Base-by-base conservation (phyloP, 2,113 vertebrate species). In the Carlito syrichta region DNA sequence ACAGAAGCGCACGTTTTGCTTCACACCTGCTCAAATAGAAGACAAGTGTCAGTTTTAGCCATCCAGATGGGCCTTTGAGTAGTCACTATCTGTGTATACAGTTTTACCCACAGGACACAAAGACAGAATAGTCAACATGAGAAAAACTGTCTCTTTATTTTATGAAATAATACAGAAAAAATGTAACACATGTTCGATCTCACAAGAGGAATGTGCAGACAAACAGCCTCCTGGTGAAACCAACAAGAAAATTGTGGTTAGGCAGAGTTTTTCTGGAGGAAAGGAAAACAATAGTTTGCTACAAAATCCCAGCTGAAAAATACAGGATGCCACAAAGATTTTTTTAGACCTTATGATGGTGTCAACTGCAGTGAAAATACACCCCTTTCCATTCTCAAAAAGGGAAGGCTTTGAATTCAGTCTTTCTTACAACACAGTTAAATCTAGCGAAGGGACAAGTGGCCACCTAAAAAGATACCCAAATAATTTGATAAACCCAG, bases 271-370 rank as follows among this genome's bases (percentile, higher is more conserved):
- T 89, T 89, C 76, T 35, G 48, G 22, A 91, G 90, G 58, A 92
- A 92, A 96, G 11, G 79, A 69, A 97, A 95, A 86, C 54, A 93
- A 86, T 71, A 94, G 25, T 87, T 92, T 71, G 12, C 45, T 35
- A 20, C 63, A 96, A n/a, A 94, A 86, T 81, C 23, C 20, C 52
- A 66, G 76, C 69, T 95, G 84, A 95, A 97, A n/a, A 92, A 90
- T 84, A 96, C 43, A 96, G 69, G 78, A 93, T 77, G 87, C 79
- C 76, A 91, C 84, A 74, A 86, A 62, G 30, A 89, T 48, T 91
- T 63, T 78, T 97, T 96, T 81, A 87, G 87, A 92, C 45, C 63
- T 89, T 71, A 84, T 96, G 69, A 91, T 93, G 76, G 89, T 97
- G 92, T 93, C 89, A 96, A 62, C 32, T 81, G n/a, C 52, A 84